Percentiles rank a stretch among this genome's conserved stretches.
Evolutionary conservation across 2,113 vertebrate species (phyloP).

Genomic region (Naja naja): DNA sequence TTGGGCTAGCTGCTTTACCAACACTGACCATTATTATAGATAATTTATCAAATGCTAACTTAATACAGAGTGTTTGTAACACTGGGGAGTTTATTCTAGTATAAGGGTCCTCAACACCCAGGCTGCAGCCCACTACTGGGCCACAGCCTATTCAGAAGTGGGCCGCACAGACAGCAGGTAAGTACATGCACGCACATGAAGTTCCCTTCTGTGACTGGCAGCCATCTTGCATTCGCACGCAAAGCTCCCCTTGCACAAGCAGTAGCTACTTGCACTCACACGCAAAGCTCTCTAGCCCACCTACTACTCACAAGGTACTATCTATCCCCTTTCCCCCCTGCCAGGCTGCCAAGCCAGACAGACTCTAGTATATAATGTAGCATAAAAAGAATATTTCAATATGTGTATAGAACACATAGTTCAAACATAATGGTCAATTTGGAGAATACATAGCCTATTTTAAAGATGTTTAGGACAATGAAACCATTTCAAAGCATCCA

Average conservation of each 20-base stretch:
- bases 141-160: neutral
- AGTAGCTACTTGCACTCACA: neutral
- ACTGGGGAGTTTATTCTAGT: neutral
- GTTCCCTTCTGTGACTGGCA: neutral
- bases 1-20: neutral
- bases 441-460: neutral
- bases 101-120: neutral
- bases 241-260: neutral
- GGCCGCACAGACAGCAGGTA: fast-evolving
- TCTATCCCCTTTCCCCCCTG: neutral
- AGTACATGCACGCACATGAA: neutral
- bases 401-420: neutral
- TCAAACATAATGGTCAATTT: neutral
- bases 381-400: neutral
- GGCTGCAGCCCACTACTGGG: neutral
- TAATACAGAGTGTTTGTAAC: neutral
- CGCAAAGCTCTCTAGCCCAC: neutral
- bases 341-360: neutral
- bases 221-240: neutral
- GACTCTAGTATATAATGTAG: neutral
- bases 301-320: neutral
- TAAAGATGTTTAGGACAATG: neutral
- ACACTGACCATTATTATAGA: neutral
- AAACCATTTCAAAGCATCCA: neutral
- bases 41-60: neutral